Evolutionary conservation across 2,888 invertebrate species (phyloP), one percentile per base, ranked within the genome.

Genomic region (Tortrix viridana): DNA sequence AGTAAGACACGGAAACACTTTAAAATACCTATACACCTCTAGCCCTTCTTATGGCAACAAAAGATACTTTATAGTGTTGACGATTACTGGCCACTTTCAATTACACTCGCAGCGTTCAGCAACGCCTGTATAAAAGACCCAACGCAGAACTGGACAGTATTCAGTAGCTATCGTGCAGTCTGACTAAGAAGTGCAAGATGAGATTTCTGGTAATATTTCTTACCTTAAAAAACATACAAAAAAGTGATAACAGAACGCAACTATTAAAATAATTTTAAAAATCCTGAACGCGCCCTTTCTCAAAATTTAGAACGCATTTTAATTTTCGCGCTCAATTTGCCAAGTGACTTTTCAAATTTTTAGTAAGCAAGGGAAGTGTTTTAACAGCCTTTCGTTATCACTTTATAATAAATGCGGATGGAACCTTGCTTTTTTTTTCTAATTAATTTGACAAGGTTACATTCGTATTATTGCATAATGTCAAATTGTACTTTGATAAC

Each of bases 111-210:
- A 71, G 73, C 70, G 68, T 72, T 71, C 71, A 76, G 73, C 74
- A 74, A 74, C 68, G 69, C 69, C 61, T 71, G 80, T 91, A 91
- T 91, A 91, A 85, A 91, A 89, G 88, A 77, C 74, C 77, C 69
- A 69, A 71, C 71, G 68, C 67, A 62, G 70, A 68, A 69, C 70
- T 69, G 67, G 57, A 80, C 69, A 84, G 81, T 70, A 91, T 89
- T 91, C 91, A 91, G 91, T 91, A 91, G 91, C 91, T 88, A 80
- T 82, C 88, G 84, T 79, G 91, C 85, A 91, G 91, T 91, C 91
- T 82, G 77, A 82, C 76, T 74, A 78, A 84, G 91, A 91, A 91
- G 89, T 91, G 85, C 91, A 91, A 78, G 86, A 91, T 91, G 91
- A 91, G 90, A 91, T 91, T 91, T 79, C 89, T 91, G 90, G 90